Evolutionary conservation across 1,140 invertebrate species (phyloP).

Genomic region (Saccostrea echinata): DNA sequence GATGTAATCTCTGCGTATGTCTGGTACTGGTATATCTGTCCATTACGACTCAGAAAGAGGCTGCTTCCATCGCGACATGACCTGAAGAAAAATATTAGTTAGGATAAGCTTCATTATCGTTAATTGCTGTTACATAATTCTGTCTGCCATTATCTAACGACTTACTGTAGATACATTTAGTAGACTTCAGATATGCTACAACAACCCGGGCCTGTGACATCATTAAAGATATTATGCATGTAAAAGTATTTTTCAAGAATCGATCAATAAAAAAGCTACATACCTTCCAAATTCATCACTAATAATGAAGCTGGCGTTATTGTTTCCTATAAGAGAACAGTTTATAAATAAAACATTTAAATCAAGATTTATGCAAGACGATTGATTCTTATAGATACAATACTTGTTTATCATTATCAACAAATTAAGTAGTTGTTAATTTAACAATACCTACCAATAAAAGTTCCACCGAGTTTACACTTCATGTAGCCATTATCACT

Average conservation of each 20-base stretch:
- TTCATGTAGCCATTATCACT: conserved; percentile 8
- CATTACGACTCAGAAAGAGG: conserved; percentile 38
- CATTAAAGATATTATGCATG: too few relatives aligned
- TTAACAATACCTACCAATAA: conserved; percentile 1
- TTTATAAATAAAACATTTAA: background rate
- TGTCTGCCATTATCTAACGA: too few relatives aligned
- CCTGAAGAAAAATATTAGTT: background rate
- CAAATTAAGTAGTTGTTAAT: background rate
- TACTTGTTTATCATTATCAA: background rate
- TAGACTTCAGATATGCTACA: too few relatives aligned
- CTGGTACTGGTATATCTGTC: conserved; percentile 51
- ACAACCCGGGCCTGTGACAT: too few relatives aligned
- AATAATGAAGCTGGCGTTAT: conserved; percentile 53
- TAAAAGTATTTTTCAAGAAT: too few relatives aligned
- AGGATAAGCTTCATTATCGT: too few relatives aligned
- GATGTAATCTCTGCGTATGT: conserved; percentile 48
- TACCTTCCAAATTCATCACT: conserved; percentile 53
- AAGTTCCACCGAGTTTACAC: conserved; percentile 24
- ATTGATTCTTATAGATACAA: background rate
- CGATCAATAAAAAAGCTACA: background rate
- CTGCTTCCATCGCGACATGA: conserved; percentile 19
- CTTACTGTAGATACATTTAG: too few relatives aligned
- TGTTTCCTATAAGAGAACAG: conserved; percentile 42
- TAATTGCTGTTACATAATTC: too few relatives aligned
- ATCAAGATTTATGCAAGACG: background rate